phyloP scores from a whole-genome alignment of 2,797 vertebrate genomes.

The Onychomys torridus region DNA sequence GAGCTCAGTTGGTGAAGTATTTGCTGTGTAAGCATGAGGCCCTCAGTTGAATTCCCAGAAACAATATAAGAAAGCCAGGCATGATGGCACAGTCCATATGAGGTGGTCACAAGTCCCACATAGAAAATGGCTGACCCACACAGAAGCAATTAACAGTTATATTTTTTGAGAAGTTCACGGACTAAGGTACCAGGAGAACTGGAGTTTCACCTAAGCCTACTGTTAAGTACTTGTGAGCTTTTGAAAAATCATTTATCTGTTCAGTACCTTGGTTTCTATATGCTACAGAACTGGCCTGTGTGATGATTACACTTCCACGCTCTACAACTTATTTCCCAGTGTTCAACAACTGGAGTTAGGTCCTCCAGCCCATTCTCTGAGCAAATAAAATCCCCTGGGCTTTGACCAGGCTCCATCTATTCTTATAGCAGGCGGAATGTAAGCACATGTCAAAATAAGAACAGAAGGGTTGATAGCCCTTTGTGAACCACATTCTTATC shows the following conservation, averaged over 20 bases:
- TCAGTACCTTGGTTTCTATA: slow-evolving; percentile 47
- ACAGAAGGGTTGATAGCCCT: slow-evolving; percentile 84
- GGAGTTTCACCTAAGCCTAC: not conserved
- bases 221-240: slow-evolving; percentile 31
- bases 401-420: slow-evolving; percentile 42
- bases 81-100: not conserved
- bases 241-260: slow-evolving; percentile 51
- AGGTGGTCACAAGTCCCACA: not conserved
- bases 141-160: not conserved
- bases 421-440: slow-evolving; percentile 69
- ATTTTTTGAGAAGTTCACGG: slow-evolving; percentile 45
- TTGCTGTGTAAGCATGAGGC: not conserved
- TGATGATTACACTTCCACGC: not conserved
- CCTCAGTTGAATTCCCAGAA: not conserved
- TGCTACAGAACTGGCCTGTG: not conserved
- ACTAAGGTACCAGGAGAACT: slow-evolving; percentile 15
- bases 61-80: not conserved
- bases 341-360: slow-evolving; percentile 47
- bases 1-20: not conserved
- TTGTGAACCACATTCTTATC: slow-evolving; percentile 90
- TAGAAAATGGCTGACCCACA: slow-evolving; percentile 34
- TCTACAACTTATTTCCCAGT: slow-evolving; percentile 16
- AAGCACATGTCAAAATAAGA: slow-evolving; percentile 69
- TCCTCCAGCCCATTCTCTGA: slow-evolving; percentile 26
- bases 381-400: slow-evolving; percentile 69